These are phyloP conservation scores for Mya arenaria DNA, from an alignment of 1,140 invertebrate species.

Conservation along the genomic window DNA sequence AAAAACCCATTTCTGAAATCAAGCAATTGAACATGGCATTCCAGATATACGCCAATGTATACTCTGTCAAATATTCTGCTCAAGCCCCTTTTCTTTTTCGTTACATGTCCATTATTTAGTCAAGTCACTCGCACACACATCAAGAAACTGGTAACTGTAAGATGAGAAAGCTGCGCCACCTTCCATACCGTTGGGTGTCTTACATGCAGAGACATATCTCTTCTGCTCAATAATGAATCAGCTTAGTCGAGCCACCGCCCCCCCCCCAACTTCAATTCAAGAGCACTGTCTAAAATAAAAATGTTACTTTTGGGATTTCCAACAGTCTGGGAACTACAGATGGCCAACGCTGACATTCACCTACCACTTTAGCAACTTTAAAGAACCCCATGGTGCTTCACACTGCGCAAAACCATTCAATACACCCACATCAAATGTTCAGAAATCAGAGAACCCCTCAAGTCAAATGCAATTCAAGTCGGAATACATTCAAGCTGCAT, in stretches of 20 bases:
- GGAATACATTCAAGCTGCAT: not conserved
- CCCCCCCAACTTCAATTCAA: not conserved
- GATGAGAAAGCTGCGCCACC: not conserved
- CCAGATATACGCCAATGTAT: slow-evolving; percentile 25
- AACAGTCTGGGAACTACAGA: not conserved
- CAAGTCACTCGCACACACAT: not conserved
- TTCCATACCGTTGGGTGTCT: not conserved
- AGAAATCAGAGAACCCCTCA: too few relatives aligned
- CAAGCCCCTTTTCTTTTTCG: not conserved
- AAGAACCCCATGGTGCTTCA: not conserved
- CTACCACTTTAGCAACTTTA: not conserved
- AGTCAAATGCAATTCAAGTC: too few relatives aligned
- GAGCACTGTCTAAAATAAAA: not conserved
- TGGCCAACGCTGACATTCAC: not conserved
- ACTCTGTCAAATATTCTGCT: not conserved
- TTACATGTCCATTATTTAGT: slow-evolving; percentile 24
- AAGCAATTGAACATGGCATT: not conserved
- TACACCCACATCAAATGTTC: not conserved
- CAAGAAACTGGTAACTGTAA: not conserved
- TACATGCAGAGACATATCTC: not conserved
- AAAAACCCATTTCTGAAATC: not conserved
- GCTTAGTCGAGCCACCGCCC: not conserved
- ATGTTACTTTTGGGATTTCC: slow-evolving; percentile 20
- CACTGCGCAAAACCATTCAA: not conserved
- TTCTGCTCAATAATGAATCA: not conserved